These are phyloP conservation scores for Oryzaephilus surinamensis DNA, from an alignment of 1,140 invertebrate genomes.

Conservation along the genomic window DNA sequence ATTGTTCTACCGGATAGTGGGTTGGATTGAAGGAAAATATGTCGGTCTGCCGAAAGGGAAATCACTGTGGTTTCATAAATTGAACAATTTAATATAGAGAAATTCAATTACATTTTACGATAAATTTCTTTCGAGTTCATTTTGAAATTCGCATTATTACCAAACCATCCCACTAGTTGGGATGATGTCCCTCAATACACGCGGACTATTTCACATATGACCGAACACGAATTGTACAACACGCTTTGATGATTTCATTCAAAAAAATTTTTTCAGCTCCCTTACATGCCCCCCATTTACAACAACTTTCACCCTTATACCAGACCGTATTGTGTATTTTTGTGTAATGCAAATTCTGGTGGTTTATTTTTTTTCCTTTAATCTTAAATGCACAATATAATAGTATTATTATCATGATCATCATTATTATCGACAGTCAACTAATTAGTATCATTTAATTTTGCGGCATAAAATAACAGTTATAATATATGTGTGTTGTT, in stretches of 20 bases:
- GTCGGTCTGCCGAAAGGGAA: slow-evolving; percentile 20
- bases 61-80: slow-evolving; percentile 30
- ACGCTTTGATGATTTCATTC: slow-evolving; percentile 34
- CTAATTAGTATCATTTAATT: too few species aligned
- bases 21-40: slow-evolving; percentile 9
- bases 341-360: background rate
- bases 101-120: slow-evolving; percentile 27
- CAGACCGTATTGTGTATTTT: too few species aligned
- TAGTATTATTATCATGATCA: too few species aligned
- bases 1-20: slow-evolving; percentile 20
- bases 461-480: too few species aligned
- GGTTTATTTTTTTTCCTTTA: slow-evolving; percentile 5
- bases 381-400: slow-evolving; percentile 2
- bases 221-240: slow-evolving; percentile 34
- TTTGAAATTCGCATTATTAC: slow-evolving; percentile 27
- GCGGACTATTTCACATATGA: slow-evolving; percentile 36
- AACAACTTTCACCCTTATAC: background rate
- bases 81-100: slow-evolving; percentile 30
- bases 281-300: slow-evolving; percentile 14
- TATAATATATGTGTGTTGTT: too few species aligned
- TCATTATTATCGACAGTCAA: too few species aligned
- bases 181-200: slow-evolving; percentile 14
- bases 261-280: slow-evolving; percentile 25
- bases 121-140: slow-evolving; percentile 29
- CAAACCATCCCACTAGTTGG: slow-evolving; percentile 9